These are phyloP conservation scores for Natator depressus DNA, from an alignment of 2,113 vertebrate genomes.

Conservation along the genomic window DNA sequence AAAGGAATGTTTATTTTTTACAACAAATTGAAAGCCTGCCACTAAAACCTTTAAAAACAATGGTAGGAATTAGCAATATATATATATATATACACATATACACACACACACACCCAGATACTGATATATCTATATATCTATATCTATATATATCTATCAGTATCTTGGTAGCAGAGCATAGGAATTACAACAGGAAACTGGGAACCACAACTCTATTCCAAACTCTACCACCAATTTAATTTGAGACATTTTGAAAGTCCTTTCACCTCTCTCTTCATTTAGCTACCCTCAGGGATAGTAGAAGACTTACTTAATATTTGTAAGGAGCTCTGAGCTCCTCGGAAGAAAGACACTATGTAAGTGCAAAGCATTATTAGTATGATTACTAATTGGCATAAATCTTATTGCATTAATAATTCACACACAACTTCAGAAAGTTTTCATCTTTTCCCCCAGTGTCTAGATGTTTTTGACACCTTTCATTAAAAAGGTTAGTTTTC, in stretches of 20 bases:
- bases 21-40: not conserved
- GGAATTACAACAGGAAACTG: not conserved
- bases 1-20: not conserved
- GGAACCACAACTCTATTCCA: not conserved
- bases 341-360: not conserved
- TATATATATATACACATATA: not conserved
- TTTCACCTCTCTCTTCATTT: not conserved
- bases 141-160: fast-evolving
- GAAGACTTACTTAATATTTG: not conserved
- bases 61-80: not conserved
- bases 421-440: not conserved
- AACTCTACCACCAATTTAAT: not conserved
- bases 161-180: not conserved
- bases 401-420: not conserved
- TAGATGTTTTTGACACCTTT: fast-evolving
- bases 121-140: not conserved
- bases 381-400: not conserved
- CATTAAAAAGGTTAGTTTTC: not conserved
- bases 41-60: not conserved
- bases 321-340: not conserved
- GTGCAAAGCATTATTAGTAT: not conserved
- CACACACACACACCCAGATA: no score
- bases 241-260: not conserved
- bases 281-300: not conserved
- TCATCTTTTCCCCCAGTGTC: not conserved